Evolutionary conservation across 2,888 invertebrate genomes (phyloP), one percentile per base, ranked within the genome.

Genomic region (Agrochola lychnidis): DNA sequence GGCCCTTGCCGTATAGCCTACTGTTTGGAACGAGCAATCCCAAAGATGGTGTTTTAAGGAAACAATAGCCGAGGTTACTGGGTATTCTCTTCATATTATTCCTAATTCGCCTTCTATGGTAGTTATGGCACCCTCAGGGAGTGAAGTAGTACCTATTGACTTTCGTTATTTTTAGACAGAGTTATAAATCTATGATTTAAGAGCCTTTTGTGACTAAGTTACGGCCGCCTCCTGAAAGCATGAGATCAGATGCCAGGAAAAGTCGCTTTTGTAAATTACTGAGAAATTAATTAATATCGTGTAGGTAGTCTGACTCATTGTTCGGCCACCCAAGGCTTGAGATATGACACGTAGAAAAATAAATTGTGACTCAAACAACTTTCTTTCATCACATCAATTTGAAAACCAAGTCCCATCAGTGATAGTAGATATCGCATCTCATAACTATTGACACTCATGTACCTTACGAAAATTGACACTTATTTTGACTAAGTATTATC

Each of bases 231-330:
- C 5, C 22, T 67, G 5, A 22, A 51, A 48, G 4, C 22, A 7
- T 0, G 40, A 16, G 1, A 63, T 62, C 12, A 5, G 19, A 19
- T 25, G 42, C 2, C 25, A 19, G 45, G 19, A 1, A 12, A 25
- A 10, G 19, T 30, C 22, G 25, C 7, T 6, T 30, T 12, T 56
- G 56, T 71, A 10, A 71, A 56, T 22, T 56, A 72, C 42, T 12
- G 14, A n/a, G 42, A 73, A 73, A 56, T 16, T 16, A 22, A 10
- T 51, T 16, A 56, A 72, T 51, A 51, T 51, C 51, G 51, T 51
- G 22, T 51, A 51, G 51, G 22, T 51, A 22, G 51, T 22, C 22
- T 25, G 36, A 73, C 45, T 73, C n/a, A 73, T 22, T 73, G 9
- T 36, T 45, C 42, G 56, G 14, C 30, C 19, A 57, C 36, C 3